Conservation (phyloP, 2,113 vertebrate species). For the Gadus chalcogrammus region DNA sequence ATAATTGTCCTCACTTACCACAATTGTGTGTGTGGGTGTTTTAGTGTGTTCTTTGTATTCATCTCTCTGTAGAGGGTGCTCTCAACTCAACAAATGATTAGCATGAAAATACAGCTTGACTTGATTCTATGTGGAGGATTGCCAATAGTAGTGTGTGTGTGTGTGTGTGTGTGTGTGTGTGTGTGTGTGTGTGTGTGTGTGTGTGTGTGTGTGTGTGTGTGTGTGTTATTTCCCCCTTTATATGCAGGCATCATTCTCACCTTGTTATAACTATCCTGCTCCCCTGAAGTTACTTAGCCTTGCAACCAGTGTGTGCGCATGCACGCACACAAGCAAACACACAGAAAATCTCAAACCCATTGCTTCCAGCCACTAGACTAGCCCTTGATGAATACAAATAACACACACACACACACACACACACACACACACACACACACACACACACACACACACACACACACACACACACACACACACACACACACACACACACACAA, state of each 20-base stretch:
- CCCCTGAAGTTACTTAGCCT: conserved; percentile 24
- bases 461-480: conserved; percentile 59
- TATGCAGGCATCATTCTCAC: conserved; percentile 46
- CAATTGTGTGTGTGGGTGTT: too few species aligned
- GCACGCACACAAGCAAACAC: conserved; percentile 20
- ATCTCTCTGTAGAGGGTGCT: too few species aligned
- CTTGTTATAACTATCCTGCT: conserved; percentile 23
- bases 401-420: conserved; percentile 51
- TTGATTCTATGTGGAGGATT: not conserved
- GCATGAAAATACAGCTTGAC: not conserved
- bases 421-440: conserved; percentile 66
- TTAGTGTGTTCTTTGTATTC: too few species aligned
- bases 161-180: conserved; percentile 32
- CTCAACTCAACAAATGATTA: conserved; percentile 4
- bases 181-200: conserved; percentile 11
- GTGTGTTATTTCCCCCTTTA: not conserved
- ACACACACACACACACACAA: conserved; percentile 53
- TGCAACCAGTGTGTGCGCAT: not conserved
- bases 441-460: conserved; percentile 66
- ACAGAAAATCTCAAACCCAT: conserved; percentile 37
- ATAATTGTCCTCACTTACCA: too few species aligned
- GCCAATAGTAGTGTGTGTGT: conserved; percentile 12
- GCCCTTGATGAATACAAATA: conserved; percentile 20
- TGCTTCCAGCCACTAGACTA: conserved; percentile 51
- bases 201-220: conserved; percentile 34